Evolutionary conservation across 2,888 invertebrate species (phyloP).

Genomic region (Tridacna gigas): DNA sequence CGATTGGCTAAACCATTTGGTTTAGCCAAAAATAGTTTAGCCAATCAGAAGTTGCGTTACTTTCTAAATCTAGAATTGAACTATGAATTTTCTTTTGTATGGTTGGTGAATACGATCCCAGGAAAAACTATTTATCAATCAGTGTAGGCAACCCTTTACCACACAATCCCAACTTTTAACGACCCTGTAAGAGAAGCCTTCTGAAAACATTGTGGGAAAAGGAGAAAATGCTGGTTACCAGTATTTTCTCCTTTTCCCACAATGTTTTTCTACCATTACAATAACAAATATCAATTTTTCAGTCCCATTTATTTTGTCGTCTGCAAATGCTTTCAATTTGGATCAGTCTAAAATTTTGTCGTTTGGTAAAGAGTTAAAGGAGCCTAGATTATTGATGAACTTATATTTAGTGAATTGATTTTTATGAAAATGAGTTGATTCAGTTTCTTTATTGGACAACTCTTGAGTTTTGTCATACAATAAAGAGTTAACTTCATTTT

Average conservation of each 20-base stretch:
- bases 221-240: constrained; percentile 1
- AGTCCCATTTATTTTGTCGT: neutral
- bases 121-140: too few relatives aligned
- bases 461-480: neutral
- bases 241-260: neutral
- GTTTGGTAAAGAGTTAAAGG: neutral
- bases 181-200: too few relatives aligned
- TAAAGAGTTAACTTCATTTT: neutral
- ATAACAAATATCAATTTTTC: neutral
- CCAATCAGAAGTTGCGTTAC: too few relatives aligned
- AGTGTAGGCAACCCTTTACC: too few relatives aligned
- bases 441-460: neutral
- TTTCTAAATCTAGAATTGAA: too few relatives aligned
- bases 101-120: too few relatives aligned
- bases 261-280: neutral
- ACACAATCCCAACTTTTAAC: too few relatives aligned
- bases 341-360: neutral
- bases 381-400: neutral
- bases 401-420: neutral
- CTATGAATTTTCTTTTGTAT: too few relatives aligned
- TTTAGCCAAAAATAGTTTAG: too few relatives aligned
- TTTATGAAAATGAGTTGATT: neutral
- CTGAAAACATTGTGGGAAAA: neutral
- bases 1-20: too few relatives aligned
- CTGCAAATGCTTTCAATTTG: neutral